These are phyloP conservation scores for Drosophila sordidapex DNA, from an alignment of 2,888 invertebrate genomes.

Conservation along the genomic window DNA sequence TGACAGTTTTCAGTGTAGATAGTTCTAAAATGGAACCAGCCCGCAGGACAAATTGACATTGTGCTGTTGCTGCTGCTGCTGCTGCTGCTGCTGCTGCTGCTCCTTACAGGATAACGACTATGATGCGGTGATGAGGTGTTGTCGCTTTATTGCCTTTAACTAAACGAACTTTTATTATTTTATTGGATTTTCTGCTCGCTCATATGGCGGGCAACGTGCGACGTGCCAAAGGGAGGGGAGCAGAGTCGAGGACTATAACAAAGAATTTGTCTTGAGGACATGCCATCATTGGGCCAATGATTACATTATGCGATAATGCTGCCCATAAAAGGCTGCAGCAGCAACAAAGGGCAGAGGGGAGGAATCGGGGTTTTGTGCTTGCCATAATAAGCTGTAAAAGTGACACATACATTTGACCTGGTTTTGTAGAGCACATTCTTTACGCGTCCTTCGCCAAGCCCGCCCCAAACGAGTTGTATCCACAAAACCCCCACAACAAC, in stretches of 20 bases:
- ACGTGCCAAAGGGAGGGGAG: neutral
- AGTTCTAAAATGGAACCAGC: constrained; percentile 28
- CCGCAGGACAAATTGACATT: constrained; percentile 46
- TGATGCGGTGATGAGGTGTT: constrained; percentile 67
- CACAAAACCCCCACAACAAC: neutral
- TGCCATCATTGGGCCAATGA: constrained; percentile 79
- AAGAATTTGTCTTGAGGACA: constrained; percentile 81
- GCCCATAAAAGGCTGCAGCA: constrained; percentile 72
- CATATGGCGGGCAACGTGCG: neutral
- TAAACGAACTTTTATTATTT: constrained; percentile 79
- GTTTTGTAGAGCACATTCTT: constrained; percentile 72
- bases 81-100: neutral
- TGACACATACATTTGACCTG: constrained; percentile 80
- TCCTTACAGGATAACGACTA: constrained; percentile 19
- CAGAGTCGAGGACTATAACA: constrained; percentile 49
- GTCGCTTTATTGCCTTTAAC: constrained; percentile 76
- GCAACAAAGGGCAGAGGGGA: constrained; percentile 20
- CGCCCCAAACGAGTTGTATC: neutral
- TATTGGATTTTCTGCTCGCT: constrained; percentile 51
- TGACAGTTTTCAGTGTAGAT: constrained; percentile 19
- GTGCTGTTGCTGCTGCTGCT: constrained; percentile 25
- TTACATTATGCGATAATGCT: constrained; percentile 82
- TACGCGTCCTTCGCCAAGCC: constrained; percentile 29
- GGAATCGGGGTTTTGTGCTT: constrained; percentile 25
- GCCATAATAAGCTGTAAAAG: constrained; percentile 80